Percentiles rank a stretch among this genome's conserved stretches.
phyloP scores from a whole-genome alignment of 1,140 invertebrate species.

The Trichomalopsis sarcophagae region DNA sequence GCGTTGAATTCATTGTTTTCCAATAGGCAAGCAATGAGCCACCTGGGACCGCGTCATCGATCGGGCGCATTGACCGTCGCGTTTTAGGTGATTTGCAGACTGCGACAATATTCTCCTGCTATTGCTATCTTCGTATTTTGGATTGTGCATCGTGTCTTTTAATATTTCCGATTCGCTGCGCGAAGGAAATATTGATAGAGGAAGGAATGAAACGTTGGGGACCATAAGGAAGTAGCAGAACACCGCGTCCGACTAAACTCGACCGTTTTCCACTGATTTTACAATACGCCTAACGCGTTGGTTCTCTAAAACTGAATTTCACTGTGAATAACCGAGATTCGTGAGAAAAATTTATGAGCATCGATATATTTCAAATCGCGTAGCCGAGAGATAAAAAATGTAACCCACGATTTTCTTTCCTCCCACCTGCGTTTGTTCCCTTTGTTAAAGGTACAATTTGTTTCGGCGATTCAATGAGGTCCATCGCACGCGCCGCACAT shows the following conservation, averaged over 20 bases:
- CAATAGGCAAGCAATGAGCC: conserved; percentile 57
- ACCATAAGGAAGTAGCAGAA: no score
- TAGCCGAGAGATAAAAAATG: background rate
- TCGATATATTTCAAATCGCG: no score
- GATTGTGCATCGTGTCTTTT: no score
- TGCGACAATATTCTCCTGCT: background rate
- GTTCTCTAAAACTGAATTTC: no score
- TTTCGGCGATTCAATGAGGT: conserved; percentile 2
- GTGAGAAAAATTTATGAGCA: no score
- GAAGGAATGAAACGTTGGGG: background rate
- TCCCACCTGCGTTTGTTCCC: background rate
- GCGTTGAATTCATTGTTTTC: conserved; percentile 63
- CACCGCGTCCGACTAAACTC: no score
- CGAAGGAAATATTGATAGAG: no score
- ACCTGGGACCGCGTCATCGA: conserved; percentile 57
- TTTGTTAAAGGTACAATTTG: background rate
- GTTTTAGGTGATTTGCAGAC: background rate
- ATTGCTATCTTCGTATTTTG: no score
- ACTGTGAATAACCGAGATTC: no score
- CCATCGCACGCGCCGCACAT: background rate
- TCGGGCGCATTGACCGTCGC: conserved; percentile 49
- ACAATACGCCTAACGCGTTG: no score
- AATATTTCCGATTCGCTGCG: background rate
- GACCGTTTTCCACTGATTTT: no score
- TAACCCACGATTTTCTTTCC: no score